Evolutionary conservation across 2,888 invertebrate species (phyloP).

Genomic region (Lottia gigantea): DNA sequence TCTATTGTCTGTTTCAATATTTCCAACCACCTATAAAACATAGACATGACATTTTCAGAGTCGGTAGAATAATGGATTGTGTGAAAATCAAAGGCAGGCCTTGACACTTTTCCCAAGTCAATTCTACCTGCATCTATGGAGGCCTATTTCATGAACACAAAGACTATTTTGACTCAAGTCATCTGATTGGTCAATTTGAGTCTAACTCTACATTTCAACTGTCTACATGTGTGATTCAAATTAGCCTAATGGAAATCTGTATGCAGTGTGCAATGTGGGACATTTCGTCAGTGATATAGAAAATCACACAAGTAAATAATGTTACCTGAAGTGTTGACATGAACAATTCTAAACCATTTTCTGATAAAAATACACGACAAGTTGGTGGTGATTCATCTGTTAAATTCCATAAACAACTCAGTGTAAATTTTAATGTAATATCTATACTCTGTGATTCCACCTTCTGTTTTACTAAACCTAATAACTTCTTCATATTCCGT

Average conservation of each 20-base stretch:
- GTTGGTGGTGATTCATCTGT: slow-evolving; percentile 82
- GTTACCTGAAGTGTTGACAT: slow-evolving; percentile 74
- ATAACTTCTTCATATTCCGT: slow-evolving; percentile 77
- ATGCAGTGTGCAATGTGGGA: not conserved
- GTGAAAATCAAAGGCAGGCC: too few species aligned
- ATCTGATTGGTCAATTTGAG: too few species aligned
- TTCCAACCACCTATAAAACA: slow-evolving; percentile 37
- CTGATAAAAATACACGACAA: slow-evolving; percentile 77
- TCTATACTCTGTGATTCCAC: slow-evolving; percentile 70
- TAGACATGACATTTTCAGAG: not conserved
- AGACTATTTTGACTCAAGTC: too few species aligned
- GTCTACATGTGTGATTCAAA: too few species aligned
- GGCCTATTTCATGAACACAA: too few species aligned
- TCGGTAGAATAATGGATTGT: too few species aligned
- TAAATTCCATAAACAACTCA: slow-evolving; percentile 82
- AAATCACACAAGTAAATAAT: slow-evolving; percentile 12
- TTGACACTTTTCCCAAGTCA: too few species aligned
- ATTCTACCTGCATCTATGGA: too few species aligned
- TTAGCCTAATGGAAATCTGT: too few species aligned
- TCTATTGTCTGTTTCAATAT: slow-evolving; percentile 71
- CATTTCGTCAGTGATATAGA: too few species aligned
- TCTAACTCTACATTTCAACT: too few species aligned
- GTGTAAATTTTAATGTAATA: slow-evolving; percentile 80
- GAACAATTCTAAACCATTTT: slow-evolving; percentile 77
- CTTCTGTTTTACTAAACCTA: slow-evolving; percentile 75